Base-by-base conservation (phyloP, 2,113 vertebrate genomes). In the Centropristis striata region DNA sequence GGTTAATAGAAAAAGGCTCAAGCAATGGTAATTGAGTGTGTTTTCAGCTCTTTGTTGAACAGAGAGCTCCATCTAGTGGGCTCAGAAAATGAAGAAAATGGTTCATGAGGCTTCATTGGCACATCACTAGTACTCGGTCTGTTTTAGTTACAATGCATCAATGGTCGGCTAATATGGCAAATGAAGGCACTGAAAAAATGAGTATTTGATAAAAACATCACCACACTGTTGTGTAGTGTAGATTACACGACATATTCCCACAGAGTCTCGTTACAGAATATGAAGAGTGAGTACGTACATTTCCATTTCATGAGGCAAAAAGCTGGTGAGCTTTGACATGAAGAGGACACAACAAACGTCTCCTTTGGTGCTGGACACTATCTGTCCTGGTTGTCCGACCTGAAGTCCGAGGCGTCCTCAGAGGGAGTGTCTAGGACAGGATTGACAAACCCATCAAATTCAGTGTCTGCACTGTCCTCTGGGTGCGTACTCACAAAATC, bases 361-460 rank as follows among this genome's bases (percentile, higher is more conserved):
- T 78, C 63, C 78, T 85, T 85, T 87, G 84, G 85, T 76, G 76
- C 66, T 39, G 66, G 84, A 77, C 86, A 92, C 93, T 96, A 97
- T 89, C 96, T 96, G 83, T 94, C 96, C 88, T 96, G 95, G n/a
- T 4, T 92, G 14, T 95, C 95, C 6, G 39, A 20, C 5, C 85
- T 86, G 2, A 93, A 78, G 65, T 86, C 88, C 11, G 63, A 65
- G 1, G 68, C 23, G 6, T 93, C 93, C 59, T 93, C 93, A 1
- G 96, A 91, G 9, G 93, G 94, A 3, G 95, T 96, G 84, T 99
- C 96, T 57, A 97, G 85, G 7, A 97, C 96, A 0, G 97, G 98
- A 60, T 99, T 99, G 57, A 99, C 97, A 84, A 98, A 98, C 3
- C 98, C 97, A 0, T 96, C 95, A 0, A 97, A 99, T 57, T 98